Conservation (phyloP, 2,113 vertebrate genomes). For the Uropsilus gracilis region DNA sequence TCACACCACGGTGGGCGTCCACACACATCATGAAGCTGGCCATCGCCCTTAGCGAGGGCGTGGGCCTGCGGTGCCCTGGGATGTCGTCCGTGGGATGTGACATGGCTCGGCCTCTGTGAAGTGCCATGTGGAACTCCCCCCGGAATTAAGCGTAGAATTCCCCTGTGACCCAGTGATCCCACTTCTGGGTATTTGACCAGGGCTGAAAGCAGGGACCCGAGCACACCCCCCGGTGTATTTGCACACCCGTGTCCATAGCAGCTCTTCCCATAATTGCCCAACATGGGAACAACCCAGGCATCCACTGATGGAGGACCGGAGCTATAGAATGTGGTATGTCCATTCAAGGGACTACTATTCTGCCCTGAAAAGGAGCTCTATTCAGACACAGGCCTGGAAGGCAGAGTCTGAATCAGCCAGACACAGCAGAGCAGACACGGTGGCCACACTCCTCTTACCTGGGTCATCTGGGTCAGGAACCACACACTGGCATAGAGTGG, state of each 20-base stretch:
- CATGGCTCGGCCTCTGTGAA: background rate
- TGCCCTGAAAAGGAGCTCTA: background rate
- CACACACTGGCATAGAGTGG: no score
- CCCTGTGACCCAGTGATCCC: background rate
- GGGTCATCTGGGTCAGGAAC: no score
- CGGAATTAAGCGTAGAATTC: no score
- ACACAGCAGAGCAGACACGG: background rate
- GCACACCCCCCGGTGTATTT: background rate
- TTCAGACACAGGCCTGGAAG: background rate
- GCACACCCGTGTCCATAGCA: background rate
- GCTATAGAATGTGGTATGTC: no score
- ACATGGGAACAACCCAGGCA: no score
- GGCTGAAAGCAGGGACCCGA: fast-evolving
- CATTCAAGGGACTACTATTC: background rate
- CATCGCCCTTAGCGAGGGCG: no score
- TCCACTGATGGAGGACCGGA: background rate
- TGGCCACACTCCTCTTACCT: no score
- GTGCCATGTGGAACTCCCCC: background rate
- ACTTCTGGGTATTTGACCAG: fast-evolving
- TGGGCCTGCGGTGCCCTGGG: fast-evolving
- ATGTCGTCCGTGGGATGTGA: fast-evolving
- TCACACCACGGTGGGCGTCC: background rate
- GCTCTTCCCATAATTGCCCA: background rate
- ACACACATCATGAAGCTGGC: no score
- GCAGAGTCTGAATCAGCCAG: background rate